Conservation (phyloP, 2,797 vertebrate genomes). For the Sorex maritimensis region DNA sequence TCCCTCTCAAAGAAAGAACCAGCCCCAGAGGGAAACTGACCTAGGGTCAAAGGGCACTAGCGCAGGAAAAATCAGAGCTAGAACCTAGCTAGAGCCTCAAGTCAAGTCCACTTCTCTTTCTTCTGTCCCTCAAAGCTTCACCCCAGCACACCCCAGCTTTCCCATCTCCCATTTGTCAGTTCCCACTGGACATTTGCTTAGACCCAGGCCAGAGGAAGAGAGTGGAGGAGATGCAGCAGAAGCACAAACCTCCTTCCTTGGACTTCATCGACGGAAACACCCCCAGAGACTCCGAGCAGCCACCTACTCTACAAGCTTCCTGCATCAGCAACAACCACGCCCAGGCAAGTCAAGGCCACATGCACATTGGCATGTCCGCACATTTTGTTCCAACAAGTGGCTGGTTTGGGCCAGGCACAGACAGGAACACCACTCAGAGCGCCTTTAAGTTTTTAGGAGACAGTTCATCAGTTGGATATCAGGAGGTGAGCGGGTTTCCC, state of each 20-base stretch:
- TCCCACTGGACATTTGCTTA: neutral
- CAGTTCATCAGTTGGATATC: neutral
- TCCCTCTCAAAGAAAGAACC: constrained; percentile 3
- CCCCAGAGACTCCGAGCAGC: neutral
- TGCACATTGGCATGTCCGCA: neutral
- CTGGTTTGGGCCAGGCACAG: constrained; percentile 15
- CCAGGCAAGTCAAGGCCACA: neutral
- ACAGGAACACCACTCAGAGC: neutral
- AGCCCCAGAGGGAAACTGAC: neutral
- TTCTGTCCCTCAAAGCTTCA: neutral
- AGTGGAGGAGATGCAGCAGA: neutral
- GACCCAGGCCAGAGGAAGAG: neutral
- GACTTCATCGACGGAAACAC: neutral
- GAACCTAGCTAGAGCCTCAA: neutral
- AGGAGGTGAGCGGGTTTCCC: neutral
- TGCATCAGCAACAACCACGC: neutral
- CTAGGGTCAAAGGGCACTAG: neutral
- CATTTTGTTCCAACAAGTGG: constrained; percentile 3
- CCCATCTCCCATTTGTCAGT: neutral
- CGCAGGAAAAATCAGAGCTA: neutral
- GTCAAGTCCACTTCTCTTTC: constrained; percentile 19
- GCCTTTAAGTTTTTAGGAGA: constrained; percentile 22
- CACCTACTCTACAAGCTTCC: neutral
- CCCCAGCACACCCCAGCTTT: too few relatives aligned
- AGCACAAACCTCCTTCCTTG: neutral